These are phyloP conservation scores for Pristiophorus japonicus DNA, from an alignment of 2,113 vertebrate genomes.

Conservation along the genomic window DNA sequence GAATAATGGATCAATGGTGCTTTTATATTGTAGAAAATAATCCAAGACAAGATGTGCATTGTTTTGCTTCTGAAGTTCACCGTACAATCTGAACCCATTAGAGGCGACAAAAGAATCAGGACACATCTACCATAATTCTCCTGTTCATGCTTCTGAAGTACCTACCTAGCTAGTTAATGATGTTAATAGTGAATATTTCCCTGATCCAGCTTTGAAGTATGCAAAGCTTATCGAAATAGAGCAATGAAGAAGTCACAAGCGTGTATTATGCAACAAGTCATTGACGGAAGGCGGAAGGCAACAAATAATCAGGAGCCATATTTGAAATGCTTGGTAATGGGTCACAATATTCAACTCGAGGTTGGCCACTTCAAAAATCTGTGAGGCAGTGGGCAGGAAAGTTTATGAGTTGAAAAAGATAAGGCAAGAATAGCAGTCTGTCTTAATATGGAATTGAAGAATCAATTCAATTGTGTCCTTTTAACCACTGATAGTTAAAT, in stretches of 20 bases:
- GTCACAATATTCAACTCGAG: too few relatives aligned
- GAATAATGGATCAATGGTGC: background rate
- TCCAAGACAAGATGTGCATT: background rate
- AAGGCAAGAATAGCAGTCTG: too few relatives aligned
- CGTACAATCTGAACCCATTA: background rate
- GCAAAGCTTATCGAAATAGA: background rate
- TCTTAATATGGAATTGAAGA: too few relatives aligned
- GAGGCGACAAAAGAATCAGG: background rate
- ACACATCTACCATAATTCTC: background rate
- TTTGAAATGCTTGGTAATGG: too few relatives aligned
- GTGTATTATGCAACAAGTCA: too few relatives aligned
- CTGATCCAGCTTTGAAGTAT: background rate
- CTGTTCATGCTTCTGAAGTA: background rate
- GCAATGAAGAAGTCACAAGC: too few relatives aligned
- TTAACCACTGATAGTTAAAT: background rate
- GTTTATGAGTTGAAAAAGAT: too few relatives aligned
- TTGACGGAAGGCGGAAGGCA: too few relatives aligned
- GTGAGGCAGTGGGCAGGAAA: too few relatives aligned
- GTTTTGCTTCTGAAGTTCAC: background rate
- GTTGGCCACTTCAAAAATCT: too few relatives aligned
- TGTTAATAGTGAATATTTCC: background rate
- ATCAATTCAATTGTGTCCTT: background rate
- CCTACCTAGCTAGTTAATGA: background rate
- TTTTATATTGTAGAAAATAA: background rate
- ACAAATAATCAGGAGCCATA: too few relatives aligned